Base-by-base conservation (phyloP, 2,113 vertebrate genomes). In the Oncorhynchus clarkii region DNA sequence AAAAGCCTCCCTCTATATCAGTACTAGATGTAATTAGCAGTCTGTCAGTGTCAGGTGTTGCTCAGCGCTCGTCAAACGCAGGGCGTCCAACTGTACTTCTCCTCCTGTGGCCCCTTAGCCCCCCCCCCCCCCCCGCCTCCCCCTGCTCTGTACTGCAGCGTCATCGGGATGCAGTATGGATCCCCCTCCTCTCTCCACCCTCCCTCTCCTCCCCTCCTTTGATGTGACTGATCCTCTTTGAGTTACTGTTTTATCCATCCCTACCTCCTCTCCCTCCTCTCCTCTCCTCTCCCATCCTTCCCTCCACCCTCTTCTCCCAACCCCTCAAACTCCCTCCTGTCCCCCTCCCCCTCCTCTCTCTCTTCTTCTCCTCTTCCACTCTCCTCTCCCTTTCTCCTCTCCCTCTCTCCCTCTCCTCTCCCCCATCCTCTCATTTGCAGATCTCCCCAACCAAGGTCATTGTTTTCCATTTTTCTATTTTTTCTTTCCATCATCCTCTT, bases 11-110 rank as follows among this genome's bases (percentile, higher is more conserved):
- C 89, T 91, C 95, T 91, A 90, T 89, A 88, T 88, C 89, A 68
- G 94, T 49, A 49, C 48, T 49, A 14, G 97, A 97, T 96, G 96
- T 96, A 96, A 97, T 97, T 98, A 98, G 95, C 95, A 95, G 95
- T 95, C 93, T 95, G 95, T 95, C 94, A 93, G 95, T 94, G 94
- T 94, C 93, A 49, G 48, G 48, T 49, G 48, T 49, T 11, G 48
- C 48, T 49, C 48, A 49, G 11, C 13, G 48, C 48, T 49, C 9
- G 1, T 51, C 49, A 3, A 95, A 93, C 93, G 90, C 93, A 93
- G 91, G 91, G 91, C 88, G 90, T 89, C 91, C 90, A 90, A 91
- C 88, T 39, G 6, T 39, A 8, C 34, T 39, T 91, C 90, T 90
- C 89, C 91, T 90, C 91, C 86, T 82, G 88, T 91, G 89, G 89